Percentiles rank a stretch among this genome's conserved stretches.
These are phyloP conservation scores for Pachypanchax playfairii DNA, from an alignment of 2,113 vertebrate species.

Conservation along the genomic window DNA sequence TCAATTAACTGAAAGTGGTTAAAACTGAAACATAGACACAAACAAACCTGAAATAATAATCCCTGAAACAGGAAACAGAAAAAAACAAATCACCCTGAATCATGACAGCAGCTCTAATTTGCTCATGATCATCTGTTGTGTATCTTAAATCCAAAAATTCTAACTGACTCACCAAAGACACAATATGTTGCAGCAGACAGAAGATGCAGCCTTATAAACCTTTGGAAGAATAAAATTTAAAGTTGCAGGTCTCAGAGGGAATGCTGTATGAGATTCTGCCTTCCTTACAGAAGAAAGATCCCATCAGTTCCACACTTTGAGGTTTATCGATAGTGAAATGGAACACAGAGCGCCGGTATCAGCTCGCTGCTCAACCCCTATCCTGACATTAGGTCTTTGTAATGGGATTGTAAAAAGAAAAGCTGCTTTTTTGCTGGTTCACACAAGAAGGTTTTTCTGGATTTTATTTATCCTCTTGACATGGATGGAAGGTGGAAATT, in stretches of 20 bases:
- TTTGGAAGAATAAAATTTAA: neutral
- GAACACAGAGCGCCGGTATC: neutral
- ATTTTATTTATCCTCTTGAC: neutral
- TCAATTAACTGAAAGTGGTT: too few relatives aligned
- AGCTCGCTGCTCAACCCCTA: neutral
- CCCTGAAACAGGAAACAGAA: too few relatives aligned
- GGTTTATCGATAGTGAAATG: conserved; percentile 14
- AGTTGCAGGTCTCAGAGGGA: neutral
- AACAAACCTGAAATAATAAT: too few relatives aligned
- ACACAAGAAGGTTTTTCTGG: neutral
- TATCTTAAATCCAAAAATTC: too few relatives aligned
- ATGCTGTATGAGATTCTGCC: neutral
- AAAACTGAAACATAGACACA: too few relatives aligned
- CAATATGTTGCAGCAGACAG: neutral
- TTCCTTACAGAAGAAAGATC: conserved; percentile 5
- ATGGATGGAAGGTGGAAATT: conserved; percentile 7
- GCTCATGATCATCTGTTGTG: too few relatives aligned
- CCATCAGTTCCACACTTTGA: conserved; percentile 21
- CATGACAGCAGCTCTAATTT: too few relatives aligned
- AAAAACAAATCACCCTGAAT: too few relatives aligned
- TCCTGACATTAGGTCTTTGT: conserved; percentile 10
- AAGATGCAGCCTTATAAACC: neutral
- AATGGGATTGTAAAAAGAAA: conserved; percentile 1
- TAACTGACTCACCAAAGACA: too few relatives aligned
- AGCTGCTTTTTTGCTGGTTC: neutral